phyloP scores from a whole-genome alignment of 2,888 invertebrate genomes.

The Eulithis testata region DNA sequence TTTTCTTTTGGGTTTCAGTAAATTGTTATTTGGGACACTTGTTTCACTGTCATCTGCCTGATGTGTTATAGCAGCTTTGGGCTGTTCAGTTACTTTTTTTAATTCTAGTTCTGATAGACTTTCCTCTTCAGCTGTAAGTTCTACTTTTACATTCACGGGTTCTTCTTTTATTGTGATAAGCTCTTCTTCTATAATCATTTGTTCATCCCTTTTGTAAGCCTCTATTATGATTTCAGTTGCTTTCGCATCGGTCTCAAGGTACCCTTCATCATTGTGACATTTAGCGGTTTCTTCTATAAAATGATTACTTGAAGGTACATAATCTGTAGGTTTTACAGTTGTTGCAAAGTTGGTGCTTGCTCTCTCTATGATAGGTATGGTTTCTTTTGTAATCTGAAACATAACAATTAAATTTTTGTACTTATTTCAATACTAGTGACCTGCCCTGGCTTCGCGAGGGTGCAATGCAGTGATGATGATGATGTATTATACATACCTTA shows the following conservation, averaged over 20 bases:
- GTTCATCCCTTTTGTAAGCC: constrained; percentile 8
- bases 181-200: constrained; percentile 8
- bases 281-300: background rate
- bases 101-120: constrained; percentile 1
- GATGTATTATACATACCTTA: too few relatives aligned
- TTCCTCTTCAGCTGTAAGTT: background rate
- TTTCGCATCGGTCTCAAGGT: background rate
- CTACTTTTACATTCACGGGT: background rate
- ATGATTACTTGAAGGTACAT: background rate
- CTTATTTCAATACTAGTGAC: too few relatives aligned
- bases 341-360: constrained; percentile 8
- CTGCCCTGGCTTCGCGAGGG: too few relatives aligned
- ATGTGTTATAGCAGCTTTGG: background rate
- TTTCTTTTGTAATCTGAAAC: constrained; percentile 20
- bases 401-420: background rate
- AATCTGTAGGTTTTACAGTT: constrained; percentile 7
- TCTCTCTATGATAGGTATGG: constrained; percentile 7
- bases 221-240: background rate
- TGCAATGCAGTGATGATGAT: too few relatives aligned
- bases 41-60: background rate
- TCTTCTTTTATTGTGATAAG: constrained; percentile 17
- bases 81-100: background rate
- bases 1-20: constrained; percentile 6
- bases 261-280: background rate
- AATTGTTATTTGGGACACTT: background rate